These are phyloP conservation scores for Strix occidentalis DNA, from an alignment of 2,797 vertebrate genomes.

Conservation along the genomic window DNA sequence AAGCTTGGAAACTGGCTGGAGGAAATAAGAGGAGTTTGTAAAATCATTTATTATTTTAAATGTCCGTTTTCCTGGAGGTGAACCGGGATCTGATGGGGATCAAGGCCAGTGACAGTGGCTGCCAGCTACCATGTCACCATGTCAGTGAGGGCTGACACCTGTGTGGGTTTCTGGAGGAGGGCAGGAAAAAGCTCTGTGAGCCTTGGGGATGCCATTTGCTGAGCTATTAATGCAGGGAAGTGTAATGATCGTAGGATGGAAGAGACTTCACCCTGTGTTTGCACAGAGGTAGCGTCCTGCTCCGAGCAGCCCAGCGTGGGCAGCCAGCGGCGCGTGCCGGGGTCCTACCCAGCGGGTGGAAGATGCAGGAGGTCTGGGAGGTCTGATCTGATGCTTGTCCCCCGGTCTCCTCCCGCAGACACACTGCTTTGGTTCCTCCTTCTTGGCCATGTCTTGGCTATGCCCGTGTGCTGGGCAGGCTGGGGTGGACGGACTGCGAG, in stretches of 20 bases:
- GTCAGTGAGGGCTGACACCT: neutral
- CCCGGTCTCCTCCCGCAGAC: neutral
- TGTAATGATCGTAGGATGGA: fast-evolving
- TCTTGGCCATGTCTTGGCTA: neutral
- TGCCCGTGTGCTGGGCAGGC: neutral
- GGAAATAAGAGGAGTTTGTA: neutral
- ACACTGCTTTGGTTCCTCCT: neutral
- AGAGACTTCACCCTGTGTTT: neutral
- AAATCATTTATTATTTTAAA: neutral
- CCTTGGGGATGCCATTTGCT: neutral
- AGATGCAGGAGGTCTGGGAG: neutral
- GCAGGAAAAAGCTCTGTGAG: neutral
- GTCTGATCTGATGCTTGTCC: neutral
- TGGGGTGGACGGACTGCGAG: neutral
- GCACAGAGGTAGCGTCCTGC: neutral
- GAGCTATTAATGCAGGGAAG: neutral
- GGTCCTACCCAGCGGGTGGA: neutral
- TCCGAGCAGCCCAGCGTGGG: fast-evolving
- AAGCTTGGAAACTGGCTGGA: neutral
- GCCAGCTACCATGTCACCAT: neutral
- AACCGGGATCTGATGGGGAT: neutral
- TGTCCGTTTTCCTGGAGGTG: neutral
- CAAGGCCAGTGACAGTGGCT: neutral
- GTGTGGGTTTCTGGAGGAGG: neutral
- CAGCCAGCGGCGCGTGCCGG: fast-evolving